phyloP scores from a whole-genome alignment of 2,797 vertebrate species.

The Fringilla coelebs region DNA sequence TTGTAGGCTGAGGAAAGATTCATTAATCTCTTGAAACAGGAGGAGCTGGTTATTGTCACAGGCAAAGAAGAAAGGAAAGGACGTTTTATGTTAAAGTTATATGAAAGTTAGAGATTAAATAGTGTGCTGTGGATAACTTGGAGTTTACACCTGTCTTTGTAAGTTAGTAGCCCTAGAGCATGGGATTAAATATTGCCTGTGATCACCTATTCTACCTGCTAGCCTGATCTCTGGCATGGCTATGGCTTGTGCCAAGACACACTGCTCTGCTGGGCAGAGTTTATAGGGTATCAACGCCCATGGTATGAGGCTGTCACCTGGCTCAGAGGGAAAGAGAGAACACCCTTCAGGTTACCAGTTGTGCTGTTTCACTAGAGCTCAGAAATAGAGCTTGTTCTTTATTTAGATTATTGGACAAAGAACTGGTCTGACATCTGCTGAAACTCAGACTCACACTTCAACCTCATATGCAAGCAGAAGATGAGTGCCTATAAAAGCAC shows the following conservation, averaged over 20 bases:
- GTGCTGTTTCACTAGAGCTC: fast-evolving
- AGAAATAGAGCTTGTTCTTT: not conserved
- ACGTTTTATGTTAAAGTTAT: not conserved
- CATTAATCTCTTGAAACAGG: not conserved
- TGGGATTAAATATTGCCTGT: not conserved
- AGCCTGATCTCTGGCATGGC: not conserved
- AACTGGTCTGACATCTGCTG: not conserved
- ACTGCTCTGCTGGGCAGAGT: not conserved
- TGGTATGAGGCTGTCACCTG: not conserved
- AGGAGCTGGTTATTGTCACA: not conserved
- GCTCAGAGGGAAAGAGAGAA: not conserved
- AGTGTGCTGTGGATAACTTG: not conserved
- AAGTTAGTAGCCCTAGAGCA: not conserved
- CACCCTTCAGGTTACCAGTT: not conserved
- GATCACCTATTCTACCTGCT: not conserved
- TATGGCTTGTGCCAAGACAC: not conserved
- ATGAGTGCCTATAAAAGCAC: not conserved
- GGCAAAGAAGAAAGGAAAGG: not conserved
- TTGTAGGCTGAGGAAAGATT: not conserved
- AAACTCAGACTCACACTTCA: not conserved
- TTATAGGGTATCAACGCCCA: not conserved
- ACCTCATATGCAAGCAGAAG: not conserved
- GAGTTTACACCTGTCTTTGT: not conserved
- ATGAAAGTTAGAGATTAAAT: not conserved
- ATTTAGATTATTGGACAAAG: not conserved